Evolutionary conservation across 92 coral and sea anemone genomes (phyloP).

Genomic region (Porites rus): DNA sequence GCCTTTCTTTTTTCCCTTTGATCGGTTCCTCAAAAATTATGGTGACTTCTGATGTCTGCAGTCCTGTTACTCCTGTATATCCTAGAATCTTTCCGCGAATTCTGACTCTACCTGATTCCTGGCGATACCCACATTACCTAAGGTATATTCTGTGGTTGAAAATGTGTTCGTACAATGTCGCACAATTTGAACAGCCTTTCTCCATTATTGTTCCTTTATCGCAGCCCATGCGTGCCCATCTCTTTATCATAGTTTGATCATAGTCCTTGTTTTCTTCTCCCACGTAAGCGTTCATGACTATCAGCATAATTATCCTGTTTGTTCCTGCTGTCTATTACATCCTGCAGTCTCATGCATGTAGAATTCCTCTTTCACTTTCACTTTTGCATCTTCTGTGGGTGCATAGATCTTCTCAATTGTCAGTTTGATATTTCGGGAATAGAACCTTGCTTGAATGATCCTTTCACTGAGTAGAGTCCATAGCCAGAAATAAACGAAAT

Average conservation of each 20-base stretch:
- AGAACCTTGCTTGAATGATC: conserved; percentile 20
- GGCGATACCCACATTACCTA: no score
- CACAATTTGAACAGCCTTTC: no score
- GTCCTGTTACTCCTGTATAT: conserved; percentile 61
- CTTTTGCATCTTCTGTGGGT: conserved; percentile 50
- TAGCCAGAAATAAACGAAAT: no score
- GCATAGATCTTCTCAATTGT: conserved; percentile 30
- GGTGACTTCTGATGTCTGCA: conserved; percentile 69
- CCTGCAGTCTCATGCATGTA: conserved; percentile 14
- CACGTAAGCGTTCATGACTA: conserved; percentile 18
- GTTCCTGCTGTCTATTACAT: conserved; percentile 21
- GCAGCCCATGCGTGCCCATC: no score
- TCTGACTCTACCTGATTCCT: conserved; percentile 32
- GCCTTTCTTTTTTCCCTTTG: conserved; percentile 17
- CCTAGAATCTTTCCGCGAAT: conserved; percentile 60
- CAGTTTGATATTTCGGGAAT: conserved; percentile 41
- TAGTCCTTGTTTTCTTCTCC: conserved; percentile 21
- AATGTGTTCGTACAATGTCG: no score
- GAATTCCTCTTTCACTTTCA: conserved; percentile 39
- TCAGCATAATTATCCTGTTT: conserved; percentile 8
- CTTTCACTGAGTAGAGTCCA: not conserved
- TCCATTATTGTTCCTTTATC: no score
- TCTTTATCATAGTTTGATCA: no score
- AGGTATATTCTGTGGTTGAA: no score
- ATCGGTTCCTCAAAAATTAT: conserved; percentile 26